Conservation (phyloP, 2,113 vertebrate species). For the Corythoichthys intestinalis region DNA sequence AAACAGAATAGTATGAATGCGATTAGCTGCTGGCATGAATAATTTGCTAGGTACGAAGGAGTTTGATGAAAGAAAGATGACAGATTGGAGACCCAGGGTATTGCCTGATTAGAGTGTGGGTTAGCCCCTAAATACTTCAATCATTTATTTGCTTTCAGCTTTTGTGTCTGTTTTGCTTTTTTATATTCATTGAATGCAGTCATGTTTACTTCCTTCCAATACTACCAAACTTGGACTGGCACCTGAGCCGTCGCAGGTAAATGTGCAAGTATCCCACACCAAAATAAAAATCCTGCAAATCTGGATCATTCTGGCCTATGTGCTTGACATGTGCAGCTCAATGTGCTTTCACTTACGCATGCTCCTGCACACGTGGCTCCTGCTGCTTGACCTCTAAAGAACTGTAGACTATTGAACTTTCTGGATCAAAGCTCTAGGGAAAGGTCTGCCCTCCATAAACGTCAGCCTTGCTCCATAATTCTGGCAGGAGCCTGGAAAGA, state of each 20-base stretch:
- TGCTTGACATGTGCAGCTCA: constrained; percentile 33
- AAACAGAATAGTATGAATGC: constrained; percentile 74
- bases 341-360: constrained; percentile 61
- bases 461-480: constrained; percentile 54
- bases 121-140: constrained; percentile 10
- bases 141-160: constrained; percentile 28
- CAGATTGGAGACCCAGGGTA: constrained; percentile 43
- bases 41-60: constrained; percentile 60
- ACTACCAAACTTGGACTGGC: constrained; percentile 7
- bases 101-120: constrained; percentile 39
- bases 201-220: background rate
- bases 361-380: constrained; percentile 50
- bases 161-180: constrained; percentile 2
- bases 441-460: constrained; percentile 62
- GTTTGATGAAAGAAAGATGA: constrained; percentile 59
- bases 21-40: constrained; percentile 68
- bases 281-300: constrained; percentile 18
- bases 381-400: constrained; percentile 55
- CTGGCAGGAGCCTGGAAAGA: constrained; percentile 52
- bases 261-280: constrained; percentile 7
- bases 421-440: constrained; percentile 65
- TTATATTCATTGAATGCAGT: constrained; percentile 4
- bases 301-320: constrained; percentile 10
- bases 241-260: constrained; percentile 4
- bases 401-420: constrained; percentile 50